Evolutionary conservation across 2,113 vertebrate species (phyloP).

Genomic region (Phaethon lepturus): DNA sequence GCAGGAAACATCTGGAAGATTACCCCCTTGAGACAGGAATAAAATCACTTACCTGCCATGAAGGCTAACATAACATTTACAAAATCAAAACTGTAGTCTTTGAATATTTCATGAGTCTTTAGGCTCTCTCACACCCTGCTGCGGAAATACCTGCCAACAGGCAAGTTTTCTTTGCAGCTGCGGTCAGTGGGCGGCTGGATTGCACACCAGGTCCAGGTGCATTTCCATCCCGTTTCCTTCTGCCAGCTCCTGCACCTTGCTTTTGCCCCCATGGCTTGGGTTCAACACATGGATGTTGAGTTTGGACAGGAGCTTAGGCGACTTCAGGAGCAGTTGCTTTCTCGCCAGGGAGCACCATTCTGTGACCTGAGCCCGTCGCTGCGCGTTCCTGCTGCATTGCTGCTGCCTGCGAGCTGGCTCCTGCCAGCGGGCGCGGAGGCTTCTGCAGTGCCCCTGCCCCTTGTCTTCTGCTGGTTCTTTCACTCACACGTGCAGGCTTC

Average conservation of each 20-base stretch:
- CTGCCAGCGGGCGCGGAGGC: neutral
- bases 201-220: neutral
- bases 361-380: rapidly evolving
- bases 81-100: neutral
- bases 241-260: neutral
- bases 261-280: neutral
- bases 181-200: neutral
- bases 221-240: neutral
- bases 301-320: neutral
- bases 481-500: neutral
- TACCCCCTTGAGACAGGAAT: neutral
- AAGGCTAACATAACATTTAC: neutral
- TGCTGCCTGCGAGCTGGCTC: neutral
- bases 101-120: neutral
- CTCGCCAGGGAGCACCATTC: neutral
- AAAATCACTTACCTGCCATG: neutral
- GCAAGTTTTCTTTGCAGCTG: neutral
- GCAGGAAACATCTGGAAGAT: neutral
- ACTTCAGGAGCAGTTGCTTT: neutral
- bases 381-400: neutral
- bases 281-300: neutral
- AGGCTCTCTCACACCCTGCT: neutral
- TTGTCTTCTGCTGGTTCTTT: neutral
- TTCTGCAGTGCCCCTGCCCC: neutral
- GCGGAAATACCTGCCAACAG: neutral